Percentiles rank a stretch among this genome's conserved stretches.
Conservation (phyloP, 2,888 invertebrate genomes). For the Lithophane leautieri region DNA sequence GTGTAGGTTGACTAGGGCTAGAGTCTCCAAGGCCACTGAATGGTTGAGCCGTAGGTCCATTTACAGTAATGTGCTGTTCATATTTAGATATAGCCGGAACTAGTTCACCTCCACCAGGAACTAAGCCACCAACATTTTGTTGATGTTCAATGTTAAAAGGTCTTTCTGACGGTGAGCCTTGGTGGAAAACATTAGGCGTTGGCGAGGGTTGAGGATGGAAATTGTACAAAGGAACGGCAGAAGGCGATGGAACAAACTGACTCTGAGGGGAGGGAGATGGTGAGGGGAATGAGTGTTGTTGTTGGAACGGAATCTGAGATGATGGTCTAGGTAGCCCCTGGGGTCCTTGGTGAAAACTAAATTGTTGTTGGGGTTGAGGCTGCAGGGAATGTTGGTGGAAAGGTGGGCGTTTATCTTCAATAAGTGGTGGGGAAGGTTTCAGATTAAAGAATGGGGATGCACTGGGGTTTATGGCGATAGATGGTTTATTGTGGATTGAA, state of each 20-base stretch:
- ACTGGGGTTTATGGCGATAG: conserved; percentile 79
- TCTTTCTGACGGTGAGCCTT: conserved; percentile 80
- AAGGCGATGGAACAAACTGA: conserved; percentile 85
- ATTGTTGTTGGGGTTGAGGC: conserved; percentile 83
- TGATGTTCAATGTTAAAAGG: conserved; percentile 80
- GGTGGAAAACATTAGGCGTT: conserved; percentile 77
- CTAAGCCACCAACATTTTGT: conserved; percentile 86
- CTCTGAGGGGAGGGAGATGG: conserved; percentile 80
- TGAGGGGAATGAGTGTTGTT: conserved; percentile 79
- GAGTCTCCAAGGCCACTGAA: conserved; percentile 77
- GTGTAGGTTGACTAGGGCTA: conserved; percentile 66
- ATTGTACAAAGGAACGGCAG: conserved; percentile 82
- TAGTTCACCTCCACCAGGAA: conserved; percentile 93
- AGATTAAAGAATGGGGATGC: conserved; percentile 86
- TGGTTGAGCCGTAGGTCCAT: conserved; percentile 78
- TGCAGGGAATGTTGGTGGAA: conserved; percentile 78
- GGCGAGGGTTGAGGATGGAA: conserved; percentile 84
- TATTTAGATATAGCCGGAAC: conserved; percentile 94
- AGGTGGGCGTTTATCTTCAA: conserved; percentile 83
- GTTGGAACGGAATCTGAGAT: conserved; percentile 72
- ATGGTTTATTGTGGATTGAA: conserved; percentile 81
- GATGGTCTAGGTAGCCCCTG: conserved; percentile 80
- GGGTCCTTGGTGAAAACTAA: conserved; percentile 86
- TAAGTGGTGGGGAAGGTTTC: conserved; percentile 85
- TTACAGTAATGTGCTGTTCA: conserved; percentile 94